Base-by-base conservation (phyloP, 2,888 invertebrate genomes). In the Chironomus riparius region DNA sequence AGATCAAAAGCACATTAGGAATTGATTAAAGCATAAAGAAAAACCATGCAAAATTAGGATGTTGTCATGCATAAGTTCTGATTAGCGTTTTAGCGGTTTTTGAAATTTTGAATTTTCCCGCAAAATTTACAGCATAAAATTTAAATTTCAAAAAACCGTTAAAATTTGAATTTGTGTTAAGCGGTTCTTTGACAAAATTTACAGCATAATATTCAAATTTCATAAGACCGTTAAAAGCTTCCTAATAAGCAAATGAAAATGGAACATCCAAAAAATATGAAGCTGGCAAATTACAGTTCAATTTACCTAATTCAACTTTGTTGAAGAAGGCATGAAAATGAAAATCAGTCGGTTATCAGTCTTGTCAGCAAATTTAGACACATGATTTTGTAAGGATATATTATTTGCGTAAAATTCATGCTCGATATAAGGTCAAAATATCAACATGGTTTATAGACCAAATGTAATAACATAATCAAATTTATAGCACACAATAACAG, bases 401-500 rank as follows among this genome's bases (percentile, higher is more conserved):
- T 38, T 38, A 38, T 38, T 38, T 56, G 18, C 56, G 18, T 50
- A 18, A 56, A 56, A 56, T 62, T 18, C 72, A 62, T 72, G 71
- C 71, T 72, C 50, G 70, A 15, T 56, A 13, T 6, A 15, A 47
- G 13, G n/a, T 38, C 38, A 38, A 38, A 38, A 38, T 28, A 48
- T 71, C 18, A 47, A 65, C 13, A 74, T 47, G 74, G 22, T 28
- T 65, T 48, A 22, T 68, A 74, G 10, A 56, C 38, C 15, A 76
- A 69, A 76, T 76, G 76, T 65, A 76, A 76, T 21, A 76, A 56
- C n/a, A 50, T 84, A 78, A 84, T 80, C 77, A 84, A 80, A 79
- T 84, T 84, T 80, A 84, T 84, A 77, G 83, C 82, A 81, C 84
- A 83, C 78, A 84, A 82, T 78, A 83, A 80, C 78, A 83, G 78